Evolutionary conservation across 2,888 invertebrate species (phyloP), one percentile per base, ranked within the genome.

Genomic region (Eristalis intricaria): DNA sequence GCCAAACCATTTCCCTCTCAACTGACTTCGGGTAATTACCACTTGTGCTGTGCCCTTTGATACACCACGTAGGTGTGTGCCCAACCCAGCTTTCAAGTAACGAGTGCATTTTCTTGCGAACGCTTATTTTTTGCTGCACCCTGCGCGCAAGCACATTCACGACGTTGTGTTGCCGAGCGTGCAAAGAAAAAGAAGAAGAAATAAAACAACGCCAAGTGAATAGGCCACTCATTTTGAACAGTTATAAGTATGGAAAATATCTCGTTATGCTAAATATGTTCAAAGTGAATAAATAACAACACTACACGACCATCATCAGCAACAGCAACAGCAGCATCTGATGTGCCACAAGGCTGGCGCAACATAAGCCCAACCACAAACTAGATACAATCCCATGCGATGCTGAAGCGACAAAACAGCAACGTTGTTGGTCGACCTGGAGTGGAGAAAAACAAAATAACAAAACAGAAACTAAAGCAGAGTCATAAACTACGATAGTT

Each of bases 251-350:
- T 81, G 70, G 80, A 84, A 84, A 80, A 88, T 74, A 50, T 77
- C 88, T 84, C 76, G 88, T 88, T 88, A 88, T 84, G 84, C 77
- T 88, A 88, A 88, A 84, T 88, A 88, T 81, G 81, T 66, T 84
- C 19, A 77, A 77, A 84, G 77, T 66, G 77, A 88, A 88, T 80
- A 84, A 83, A 84, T 75, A 86, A 79, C 50, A 63, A 50, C 26
- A 40, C 60, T 19, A 58, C 74, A 35, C 38, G 68, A 13, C 68
- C 60, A 61, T 68, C 66, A 26, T 23, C 26, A 75, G 32, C 64
- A 65, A 56, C 23, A 66, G 23, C 35, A 65, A 66, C 65, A 38
- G 65, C 82, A 68, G 60, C 76, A 70, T 82, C 66, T 71, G 29
- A 71, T 58, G 56, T 26, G 23, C 58, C 74, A 38, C 69, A 75